phyloP scores from a whole-genome alignment of 1,140 invertebrate species.

The Pseudomyrmex concolor region DNA sequence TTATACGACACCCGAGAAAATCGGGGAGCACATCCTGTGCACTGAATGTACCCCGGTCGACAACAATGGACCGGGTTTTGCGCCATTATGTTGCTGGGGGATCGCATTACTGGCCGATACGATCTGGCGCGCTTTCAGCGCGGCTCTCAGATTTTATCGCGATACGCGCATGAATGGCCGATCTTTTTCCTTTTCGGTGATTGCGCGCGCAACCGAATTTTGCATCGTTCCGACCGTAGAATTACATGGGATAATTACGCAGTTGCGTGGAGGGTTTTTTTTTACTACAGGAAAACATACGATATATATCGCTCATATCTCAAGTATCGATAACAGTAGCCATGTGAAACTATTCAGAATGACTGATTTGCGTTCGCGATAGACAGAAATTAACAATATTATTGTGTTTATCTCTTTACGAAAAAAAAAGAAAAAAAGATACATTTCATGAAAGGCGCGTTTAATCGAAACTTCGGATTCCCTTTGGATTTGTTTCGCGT shows the following conservation, averaged over 20 bases:
- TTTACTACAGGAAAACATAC: background rate
- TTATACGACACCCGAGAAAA: slow-evolving; percentile 74
- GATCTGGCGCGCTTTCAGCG: slow-evolving; percentile 63
- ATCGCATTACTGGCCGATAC: slow-evolving; percentile 74
- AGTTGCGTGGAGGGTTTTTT: slow-evolving; percentile 32
- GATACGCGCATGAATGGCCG: slow-evolving; percentile 50
- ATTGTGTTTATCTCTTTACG: background rate
- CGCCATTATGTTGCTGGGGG: slow-evolving; percentile 73
- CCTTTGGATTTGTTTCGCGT: background rate
- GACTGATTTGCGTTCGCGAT: background rate
- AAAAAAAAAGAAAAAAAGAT: background rate
- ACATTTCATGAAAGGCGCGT: background rate
- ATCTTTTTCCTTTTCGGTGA: slow-evolving; percentile 54
- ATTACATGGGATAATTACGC: slow-evolving; percentile 50
- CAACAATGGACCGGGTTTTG: slow-evolving; percentile 73
- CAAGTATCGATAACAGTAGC: background rate
- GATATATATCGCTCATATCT: background rate
- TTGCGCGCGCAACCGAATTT: slow-evolving; percentile 45
- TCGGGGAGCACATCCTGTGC: slow-evolving; percentile 72
- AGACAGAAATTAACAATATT: slow-evolving; percentile 15
- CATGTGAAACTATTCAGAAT: background rate
- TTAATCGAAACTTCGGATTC: slow-evolving; percentile 6
- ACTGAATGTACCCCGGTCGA: slow-evolving; percentile 63
- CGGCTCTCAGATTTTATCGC: slow-evolving; percentile 60
- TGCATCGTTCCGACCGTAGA: slow-evolving; percentile 25